Evolutionary conservation across 2,888 invertebrate species (phyloP).

Genomic region (Sericinus montela): DNA sequence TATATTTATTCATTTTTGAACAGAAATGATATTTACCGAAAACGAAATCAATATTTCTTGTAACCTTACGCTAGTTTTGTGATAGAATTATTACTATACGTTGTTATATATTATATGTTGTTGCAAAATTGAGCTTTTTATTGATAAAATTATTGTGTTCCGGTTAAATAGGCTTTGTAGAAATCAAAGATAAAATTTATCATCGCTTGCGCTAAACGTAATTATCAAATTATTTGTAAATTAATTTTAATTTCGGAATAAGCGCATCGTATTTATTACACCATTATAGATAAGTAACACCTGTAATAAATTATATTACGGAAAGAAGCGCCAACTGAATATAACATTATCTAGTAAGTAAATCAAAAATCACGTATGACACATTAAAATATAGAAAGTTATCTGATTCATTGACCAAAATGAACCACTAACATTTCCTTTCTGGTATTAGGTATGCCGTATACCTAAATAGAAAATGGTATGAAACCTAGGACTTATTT

Average conservation of each 20-base stretch:
- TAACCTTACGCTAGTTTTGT: conserved; percentile 12
- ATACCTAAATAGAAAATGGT: too few species aligned
- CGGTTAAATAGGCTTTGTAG: not conserved
- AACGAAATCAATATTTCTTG: conserved; percentile 16
- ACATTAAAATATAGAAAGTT: not conserved
- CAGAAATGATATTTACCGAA: conserved; percentile 30
- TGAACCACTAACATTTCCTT: too few species aligned
- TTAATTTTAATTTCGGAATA: conserved; percentile 3
- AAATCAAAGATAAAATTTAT: conserved; percentile 14
- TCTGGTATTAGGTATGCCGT: too few species aligned
- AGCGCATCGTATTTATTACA: not conserved
- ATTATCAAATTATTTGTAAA: conserved; percentile 10
- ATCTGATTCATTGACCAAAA: too few species aligned
- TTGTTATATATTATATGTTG: conserved; percentile 15
- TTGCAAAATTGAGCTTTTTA: conserved; percentile 8
- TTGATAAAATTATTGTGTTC: not conserved
- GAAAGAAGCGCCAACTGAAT: not conserved
- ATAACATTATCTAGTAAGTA: not conserved
- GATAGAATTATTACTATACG: conserved; percentile 7
- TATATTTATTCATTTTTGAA: conserved; percentile 31
- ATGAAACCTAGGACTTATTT: too few species aligned
- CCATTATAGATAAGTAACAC: conserved; percentile 6
- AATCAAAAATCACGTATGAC: not conserved
- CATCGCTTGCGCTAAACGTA: conserved; percentile 1
- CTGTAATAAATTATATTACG: conserved; percentile 9